Evolutionary conservation across 2,888 invertebrate species (phyloP).

Genomic region (Eilema depressum): DNA sequence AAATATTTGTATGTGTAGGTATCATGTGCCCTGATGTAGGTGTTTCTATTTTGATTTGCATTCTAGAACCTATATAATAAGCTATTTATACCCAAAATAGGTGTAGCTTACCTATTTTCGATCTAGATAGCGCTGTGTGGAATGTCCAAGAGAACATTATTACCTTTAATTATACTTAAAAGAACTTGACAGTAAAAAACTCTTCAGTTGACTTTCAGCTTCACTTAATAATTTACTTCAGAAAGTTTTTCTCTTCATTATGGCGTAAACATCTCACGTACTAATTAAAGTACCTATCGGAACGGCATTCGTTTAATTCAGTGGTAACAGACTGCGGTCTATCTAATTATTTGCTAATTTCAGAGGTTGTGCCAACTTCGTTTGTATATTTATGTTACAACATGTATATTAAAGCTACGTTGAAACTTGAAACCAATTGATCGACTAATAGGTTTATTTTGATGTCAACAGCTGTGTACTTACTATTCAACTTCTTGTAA

Average conservation of each 20-base stretch:
- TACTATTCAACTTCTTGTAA: constrained; percentile 31
- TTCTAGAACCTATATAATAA: no score
- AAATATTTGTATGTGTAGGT: no score
- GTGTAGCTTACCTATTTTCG: background rate
- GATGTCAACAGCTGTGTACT: constrained; percentile 23
- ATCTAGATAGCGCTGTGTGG: background rate
- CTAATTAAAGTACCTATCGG: constrained; percentile 31
- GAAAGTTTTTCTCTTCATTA: constrained; percentile 4
- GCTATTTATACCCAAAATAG: no score
- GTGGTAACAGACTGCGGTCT: constrained; percentile 54
- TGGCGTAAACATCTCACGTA: constrained; percentile 22
- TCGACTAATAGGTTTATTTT: constrained; percentile 27
- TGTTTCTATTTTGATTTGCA: no score
- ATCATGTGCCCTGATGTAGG: no score
- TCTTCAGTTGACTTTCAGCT: background rate
- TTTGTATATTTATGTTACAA: constrained; percentile 47
- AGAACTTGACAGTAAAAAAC: background rate
- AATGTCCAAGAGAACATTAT: background rate
- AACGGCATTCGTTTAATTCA: constrained; percentile 46
- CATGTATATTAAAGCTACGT: constrained; percentile 12
- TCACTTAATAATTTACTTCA: background rate
- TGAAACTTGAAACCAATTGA: constrained; percentile 18
- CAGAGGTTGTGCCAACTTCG: constrained; percentile 49
- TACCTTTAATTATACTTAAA: background rate
- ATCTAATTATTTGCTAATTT: constrained; percentile 57